Evolutionary conservation across 35 echinoderm and acorn worm species (phyloP), one percentile per base, ranked within the genome.

Genomic region (Anneissia japonica): DNA sequence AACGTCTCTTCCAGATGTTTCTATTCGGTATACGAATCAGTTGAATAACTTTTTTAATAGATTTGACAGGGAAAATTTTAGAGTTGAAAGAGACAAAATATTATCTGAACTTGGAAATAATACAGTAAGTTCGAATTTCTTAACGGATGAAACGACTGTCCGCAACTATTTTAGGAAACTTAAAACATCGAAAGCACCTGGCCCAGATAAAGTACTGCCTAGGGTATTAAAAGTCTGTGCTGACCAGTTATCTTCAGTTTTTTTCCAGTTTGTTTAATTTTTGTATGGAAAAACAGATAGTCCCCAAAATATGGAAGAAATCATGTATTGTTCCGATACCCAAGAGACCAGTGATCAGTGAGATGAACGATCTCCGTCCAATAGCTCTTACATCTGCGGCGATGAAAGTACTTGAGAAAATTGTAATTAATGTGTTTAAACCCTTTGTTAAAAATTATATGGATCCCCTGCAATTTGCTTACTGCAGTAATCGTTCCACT

Each of bases 141-240:
- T 5, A 33, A 79, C 77, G 0, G 36, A 21, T 2, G 88, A 75
- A 76, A 23, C 12, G 0, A 32, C 39, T n/a, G 88, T 89, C 36
- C 32, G 56, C 35, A 37, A 64, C 21, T 56, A 83, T 34, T 74
- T 83, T 74, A 39, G 16, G 33, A 89, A 79, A 31, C 36, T 87
- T 4, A 87, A 45, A 32, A 41, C 31, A 64, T 40, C 72, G 34
- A 92, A 92, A 51, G 79, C 86, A 30, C 73, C 81, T 56, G 91
- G 85, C 30, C 86, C 75, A 38, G 91, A 92, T 73, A n/a, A 34
- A 28, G 30, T 92, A 38, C 46, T 21, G 0, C 80, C 80, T 31
- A 35, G 76, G 11, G 43, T 92, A 19, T 74, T 92, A 23, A 88
- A 84, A 79, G 77, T 46, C 0, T 88, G 90, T 79, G 51, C 90